phyloP scores from a whole-genome alignment of 2,113 vertebrate species.

The Syngnathoides biaculeatus region DNA sequence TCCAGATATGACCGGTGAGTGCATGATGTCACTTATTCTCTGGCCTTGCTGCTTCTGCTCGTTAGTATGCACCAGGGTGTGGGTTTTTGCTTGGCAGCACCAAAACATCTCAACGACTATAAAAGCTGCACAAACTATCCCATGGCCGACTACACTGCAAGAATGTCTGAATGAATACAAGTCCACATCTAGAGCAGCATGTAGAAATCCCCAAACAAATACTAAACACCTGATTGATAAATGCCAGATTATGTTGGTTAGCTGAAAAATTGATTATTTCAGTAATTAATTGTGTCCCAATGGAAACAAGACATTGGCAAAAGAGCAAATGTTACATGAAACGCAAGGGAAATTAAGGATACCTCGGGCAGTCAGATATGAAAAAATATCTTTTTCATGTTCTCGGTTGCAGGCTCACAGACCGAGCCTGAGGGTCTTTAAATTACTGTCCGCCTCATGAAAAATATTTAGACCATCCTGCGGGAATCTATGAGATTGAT shows the following conservation, averaged over 20 bases:
- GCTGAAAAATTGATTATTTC: constrained; percentile 8
- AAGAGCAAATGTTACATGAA: constrained; percentile 26
- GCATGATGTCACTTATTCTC: constrained; percentile 50
- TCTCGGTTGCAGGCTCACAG: constrained; percentile 34
- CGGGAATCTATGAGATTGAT: constrained; percentile 52
- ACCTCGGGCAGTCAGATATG: constrained; percentile 33
- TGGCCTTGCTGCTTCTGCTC: constrained; percentile 66
- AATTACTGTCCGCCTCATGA: constrained; percentile 60
- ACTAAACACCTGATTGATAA: constrained; percentile 13
- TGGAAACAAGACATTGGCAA: constrained; percentile 38
- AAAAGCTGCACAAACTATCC: constrained; percentile 8
- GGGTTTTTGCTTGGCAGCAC: constrained; percentile 48
- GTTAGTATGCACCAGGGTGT: constrained; percentile 56
- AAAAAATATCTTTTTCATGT: constrained; percentile 36
- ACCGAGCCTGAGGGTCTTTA: constrained; percentile 57
- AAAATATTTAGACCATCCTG: constrained; percentile 56
- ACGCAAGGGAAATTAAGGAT: constrained; percentile 34
- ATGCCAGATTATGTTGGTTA: constrained; percentile 1
- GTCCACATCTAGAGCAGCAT: constrained; percentile 11
- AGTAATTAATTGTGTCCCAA: constrained; percentile 18
- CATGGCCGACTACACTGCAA: constrained; percentile 1
- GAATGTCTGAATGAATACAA: neutral
- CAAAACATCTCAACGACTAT: constrained; percentile 6
- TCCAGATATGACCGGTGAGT: constrained; percentile 82
- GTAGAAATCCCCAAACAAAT: constrained; percentile 16